These are phyloP conservation scores for Rhysida immarginata DNA, from an alignment of 1,140 invertebrate genomes.

Conservation along the genomic window DNA sequence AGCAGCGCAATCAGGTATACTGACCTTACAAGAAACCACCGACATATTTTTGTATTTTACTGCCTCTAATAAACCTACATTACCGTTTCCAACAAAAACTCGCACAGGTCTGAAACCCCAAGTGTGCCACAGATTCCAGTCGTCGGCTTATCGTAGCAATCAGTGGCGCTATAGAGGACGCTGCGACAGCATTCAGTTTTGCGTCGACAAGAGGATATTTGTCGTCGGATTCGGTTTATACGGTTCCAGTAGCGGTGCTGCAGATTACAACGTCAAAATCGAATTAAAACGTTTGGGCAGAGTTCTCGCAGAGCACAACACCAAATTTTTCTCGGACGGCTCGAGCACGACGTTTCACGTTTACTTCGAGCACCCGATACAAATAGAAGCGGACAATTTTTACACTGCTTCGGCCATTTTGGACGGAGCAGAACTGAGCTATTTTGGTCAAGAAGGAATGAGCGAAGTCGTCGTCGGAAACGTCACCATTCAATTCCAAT, in stretches of 20 bases:
- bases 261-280: conserved; percentile 79
- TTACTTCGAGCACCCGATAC: conserved; percentile 77
- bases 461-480: conserved; percentile 74
- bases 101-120: conserved; percentile 74
- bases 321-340: conserved; percentile 83
- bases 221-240: conserved; percentile 83
- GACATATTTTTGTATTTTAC: conserved; percentile 69
- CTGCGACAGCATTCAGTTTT: conserved; percentile 85
- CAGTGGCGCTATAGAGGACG: conserved; percentile 83
- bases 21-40: conserved; percentile 76
- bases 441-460: conserved; percentile 88
- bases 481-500: conserved; percentile 86
- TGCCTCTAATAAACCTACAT: conserved; percentile 49
- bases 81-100: conserved; percentile 63
- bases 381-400: conserved; percentile 76
- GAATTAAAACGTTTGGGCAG: conserved; percentile 71
- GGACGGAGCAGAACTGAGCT: conserved; percentile 78
- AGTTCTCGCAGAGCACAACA: conserved; percentile 72
- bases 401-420: conserved; percentile 80
- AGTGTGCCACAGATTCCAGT: conserved; percentile 87
- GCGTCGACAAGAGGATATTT: conserved; percentile 79
- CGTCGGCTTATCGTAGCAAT: conserved; percentile 87
- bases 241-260: conserved; percentile 77
- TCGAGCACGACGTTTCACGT: conserved; percentile 87
- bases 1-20: conserved; percentile 69